Evolutionary conservation across 1,140 invertebrate genomes (phyloP).

Genomic region (Magallana ariakensis): DNA sequence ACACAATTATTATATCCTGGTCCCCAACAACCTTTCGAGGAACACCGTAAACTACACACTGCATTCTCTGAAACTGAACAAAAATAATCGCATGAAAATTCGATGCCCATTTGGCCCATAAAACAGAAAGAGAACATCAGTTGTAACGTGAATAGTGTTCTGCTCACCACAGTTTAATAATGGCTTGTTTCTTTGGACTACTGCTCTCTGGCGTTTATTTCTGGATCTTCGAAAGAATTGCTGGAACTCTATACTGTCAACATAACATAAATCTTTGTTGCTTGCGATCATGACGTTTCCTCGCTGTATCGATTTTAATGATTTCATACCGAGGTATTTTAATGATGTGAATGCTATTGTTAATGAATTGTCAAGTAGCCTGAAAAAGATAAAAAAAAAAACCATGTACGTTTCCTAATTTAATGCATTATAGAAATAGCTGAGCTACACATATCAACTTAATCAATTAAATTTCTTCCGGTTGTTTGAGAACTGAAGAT

Average conservation of each 20-base stretch:
- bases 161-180: constrained; percentile 46
- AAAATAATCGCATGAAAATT: not conserved
- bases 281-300: constrained; percentile 46
- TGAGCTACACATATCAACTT: not conserved
- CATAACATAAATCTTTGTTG: constrained; percentile 53
- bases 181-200: constrained; percentile 27
- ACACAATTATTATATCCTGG: constrained; percentile 15
- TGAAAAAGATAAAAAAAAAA: constrained; percentile 34
- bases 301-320: constrained; percentile 25
- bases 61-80: constrained; percentile 35
- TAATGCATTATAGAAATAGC: not conserved
- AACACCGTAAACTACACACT: constrained; percentile 34
- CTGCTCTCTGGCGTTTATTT: constrained; percentile 34
- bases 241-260: constrained; percentile 35
- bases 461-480: not conserved
- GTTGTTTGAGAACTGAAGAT: not conserved
- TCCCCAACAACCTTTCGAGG: constrained; percentile 45
- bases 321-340: constrained; percentile 41
- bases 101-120: too few relatives aligned
- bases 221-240: constrained; percentile 25
- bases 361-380: constrained; percentile 11
- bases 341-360: constrained; percentile 31
- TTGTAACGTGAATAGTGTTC: not conserved
- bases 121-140: not conserved
- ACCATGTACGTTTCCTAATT: not conserved